Evolutionary conservation across 1,140 invertebrate species (phyloP).

Genomic region (Bathynomus jamesi): DNA sequence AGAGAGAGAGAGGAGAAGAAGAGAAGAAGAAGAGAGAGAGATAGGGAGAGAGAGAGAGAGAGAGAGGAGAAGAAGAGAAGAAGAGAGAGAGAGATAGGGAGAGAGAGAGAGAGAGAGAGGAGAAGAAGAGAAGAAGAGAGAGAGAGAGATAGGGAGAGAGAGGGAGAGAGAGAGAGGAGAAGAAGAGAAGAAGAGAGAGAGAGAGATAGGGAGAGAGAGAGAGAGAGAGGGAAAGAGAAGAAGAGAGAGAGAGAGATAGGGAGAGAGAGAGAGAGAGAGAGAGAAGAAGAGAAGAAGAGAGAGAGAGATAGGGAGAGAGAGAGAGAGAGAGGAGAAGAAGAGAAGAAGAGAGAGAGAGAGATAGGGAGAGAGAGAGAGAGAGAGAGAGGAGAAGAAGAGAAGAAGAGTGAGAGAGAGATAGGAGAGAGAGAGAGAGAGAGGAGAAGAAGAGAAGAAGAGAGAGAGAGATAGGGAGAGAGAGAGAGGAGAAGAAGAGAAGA

Average conservation of each 20-base stretch:
- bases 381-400: background rate
- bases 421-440: background rate
- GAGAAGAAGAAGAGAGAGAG: too few relatives aligned
- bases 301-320: background rate
- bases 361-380: background rate
- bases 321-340: background rate
- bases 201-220: background rate
- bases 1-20: too few relatives aligned
- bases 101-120: too few relatives aligned
- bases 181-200: background rate
- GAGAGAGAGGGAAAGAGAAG: background rate
- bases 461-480: background rate
- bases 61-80: too few relatives aligned
- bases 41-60: too few relatives aligned
- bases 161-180: too few relatives aligned
- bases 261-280: background rate
- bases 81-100: too few relatives aligned
- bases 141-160: too few relatives aligned
- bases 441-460: background rate
- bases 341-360: background rate
- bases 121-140: too few relatives aligned
- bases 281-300: background rate
- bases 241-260: background rate
- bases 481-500: background rate
- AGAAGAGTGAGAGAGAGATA: background rate